Percentiles rank a stretch among this genome's conserved stretches.
These are phyloP conservation scores for Caerostris extrusa DNA, from an alignment of 1,140 invertebrate genomes.

Conservation along the genomic window DNA sequence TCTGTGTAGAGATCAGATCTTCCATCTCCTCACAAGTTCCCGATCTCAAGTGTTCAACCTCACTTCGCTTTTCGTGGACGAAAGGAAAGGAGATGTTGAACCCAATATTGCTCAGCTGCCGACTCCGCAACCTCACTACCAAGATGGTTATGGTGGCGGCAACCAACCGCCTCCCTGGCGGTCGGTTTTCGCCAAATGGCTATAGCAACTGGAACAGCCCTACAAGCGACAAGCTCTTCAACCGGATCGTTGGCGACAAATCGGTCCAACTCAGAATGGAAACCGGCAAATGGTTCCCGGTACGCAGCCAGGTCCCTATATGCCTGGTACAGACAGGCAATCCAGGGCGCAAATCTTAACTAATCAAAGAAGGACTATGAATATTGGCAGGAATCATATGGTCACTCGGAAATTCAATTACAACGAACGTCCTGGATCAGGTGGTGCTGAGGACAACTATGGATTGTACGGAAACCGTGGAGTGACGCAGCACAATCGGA, in stretches of 20 bases:
- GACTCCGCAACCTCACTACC: conserved; percentile 54
- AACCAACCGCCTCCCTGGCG: conserved; percentile 13
- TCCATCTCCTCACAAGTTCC: conserved; percentile 66
- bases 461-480: neutral
- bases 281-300: neutral
- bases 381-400: neutral
- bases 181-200: conserved; percentile 52
- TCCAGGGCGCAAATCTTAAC: conserved; percentile 46
- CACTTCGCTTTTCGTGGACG: conserved; percentile 77
- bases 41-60: conserved; percentile 76
- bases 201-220: conserved; percentile 55
- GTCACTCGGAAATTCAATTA: conserved; percentile 50
- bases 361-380: conserved; percentile 11
- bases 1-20: conserved; percentile 74
- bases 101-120: conserved; percentile 73
- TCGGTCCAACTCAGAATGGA: neutral
- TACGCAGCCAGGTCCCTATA: neutral
- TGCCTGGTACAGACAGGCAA: neutral
- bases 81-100: conserved; percentile 76
- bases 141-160: conserved; percentile 8
- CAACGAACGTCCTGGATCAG: neutral
- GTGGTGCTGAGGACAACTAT: neutral
- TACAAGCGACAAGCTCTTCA: conserved; percentile 44
- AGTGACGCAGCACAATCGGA: neutral
- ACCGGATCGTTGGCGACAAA: conserved; percentile 53